phyloP scores from a whole-genome alignment of 2,888 invertebrate species.

The Amiota mariae region DNA sequence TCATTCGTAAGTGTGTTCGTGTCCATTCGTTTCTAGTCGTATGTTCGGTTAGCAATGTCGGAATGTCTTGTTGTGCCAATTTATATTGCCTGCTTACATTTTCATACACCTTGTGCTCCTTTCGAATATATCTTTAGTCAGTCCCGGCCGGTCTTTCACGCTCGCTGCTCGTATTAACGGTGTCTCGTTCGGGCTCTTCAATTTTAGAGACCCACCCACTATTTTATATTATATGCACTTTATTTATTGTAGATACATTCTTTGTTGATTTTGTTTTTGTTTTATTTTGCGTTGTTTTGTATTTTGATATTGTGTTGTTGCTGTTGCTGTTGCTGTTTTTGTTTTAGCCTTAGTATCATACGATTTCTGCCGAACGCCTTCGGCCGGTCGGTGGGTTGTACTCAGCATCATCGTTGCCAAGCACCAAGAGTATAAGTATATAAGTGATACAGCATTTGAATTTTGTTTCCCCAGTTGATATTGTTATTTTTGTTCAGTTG shows the following conservation, averaged over 20 bases:
- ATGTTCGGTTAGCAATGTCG: neutral
- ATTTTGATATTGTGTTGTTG: conserved; percentile 62
- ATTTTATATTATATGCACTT: conserved; percentile 51
- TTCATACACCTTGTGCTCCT: conserved; percentile 14
- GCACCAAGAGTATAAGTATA: too few relatives aligned
- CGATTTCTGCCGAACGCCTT: conserved; percentile 45
- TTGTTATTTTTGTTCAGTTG: too few relatives aligned
- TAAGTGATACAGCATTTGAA: too few relatives aligned
- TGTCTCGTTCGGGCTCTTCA: conserved; percentile 60
- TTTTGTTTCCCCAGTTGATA: too few relatives aligned
- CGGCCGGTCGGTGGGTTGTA: conserved; percentile 23
- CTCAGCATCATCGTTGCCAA: neutral
- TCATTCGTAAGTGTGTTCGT: neutral
- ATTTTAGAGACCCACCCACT: conserved; percentile 46
- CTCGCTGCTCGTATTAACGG: conserved; percentile 42
- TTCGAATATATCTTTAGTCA: conserved; percentile 33
- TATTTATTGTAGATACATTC: conserved; percentile 58
- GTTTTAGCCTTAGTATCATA: conserved; percentile 35
- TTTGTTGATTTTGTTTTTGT: conserved; percentile 43
- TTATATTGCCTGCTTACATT: conserved; percentile 6
- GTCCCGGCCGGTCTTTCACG: conserved; percentile 64
- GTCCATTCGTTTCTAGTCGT: neutral
- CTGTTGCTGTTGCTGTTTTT: conserved; percentile 42
- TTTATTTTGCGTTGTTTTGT: conserved; percentile 70
- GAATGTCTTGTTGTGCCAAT: neutral